A percentile compares a stretch with the other conserved stretches of the same genome.
Evolutionary conservation across 2,797 vertebrate species (phyloP).

Genomic region (Heterohyrax brucei): DNA sequence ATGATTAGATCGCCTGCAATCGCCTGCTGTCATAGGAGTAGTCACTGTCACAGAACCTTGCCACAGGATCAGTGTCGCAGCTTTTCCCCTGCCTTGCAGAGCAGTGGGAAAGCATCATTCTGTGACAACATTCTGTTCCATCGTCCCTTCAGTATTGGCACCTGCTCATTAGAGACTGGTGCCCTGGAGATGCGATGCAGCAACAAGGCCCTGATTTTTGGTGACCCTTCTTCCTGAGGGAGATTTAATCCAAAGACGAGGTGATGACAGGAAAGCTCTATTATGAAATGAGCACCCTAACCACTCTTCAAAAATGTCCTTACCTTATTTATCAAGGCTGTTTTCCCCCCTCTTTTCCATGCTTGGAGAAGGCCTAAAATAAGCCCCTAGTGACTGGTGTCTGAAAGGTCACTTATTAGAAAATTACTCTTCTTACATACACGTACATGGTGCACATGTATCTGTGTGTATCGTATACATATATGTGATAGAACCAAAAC

Average conservation of each 20-base stretch:
- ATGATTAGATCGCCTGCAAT: conserved; percentile 84
- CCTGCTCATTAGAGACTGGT: conserved; percentile 70
- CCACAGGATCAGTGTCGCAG: conserved; percentile 87
- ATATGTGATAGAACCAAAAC: background rate
- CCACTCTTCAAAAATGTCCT: background rate
- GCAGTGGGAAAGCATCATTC: conserved; percentile 76
- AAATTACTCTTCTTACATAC: background rate
- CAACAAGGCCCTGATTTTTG: background rate
- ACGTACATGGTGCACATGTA: background rate
- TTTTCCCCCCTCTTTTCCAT: background rate
- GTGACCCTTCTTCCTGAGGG: conserved; percentile 23
- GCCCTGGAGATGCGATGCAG: background rate
- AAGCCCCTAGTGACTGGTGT: background rate
- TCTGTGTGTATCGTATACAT: background rate
- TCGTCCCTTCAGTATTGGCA: conserved; percentile 76
- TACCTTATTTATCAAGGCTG: background rate
- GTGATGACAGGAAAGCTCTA: background rate
- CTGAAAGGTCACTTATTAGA: background rate
- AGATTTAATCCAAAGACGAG: conserved; percentile 9
- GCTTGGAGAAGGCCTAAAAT: background rate
- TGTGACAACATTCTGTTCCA: conserved; percentile 81
- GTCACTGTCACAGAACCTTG: conserved; percentile 88
- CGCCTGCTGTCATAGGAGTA: conserved; percentile 83
- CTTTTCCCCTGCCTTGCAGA: conserved; percentile 83
- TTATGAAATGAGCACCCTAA: background rate